Conservation (phyloP, 2,113 vertebrate genomes). For the Cottus gobio region DNA sequence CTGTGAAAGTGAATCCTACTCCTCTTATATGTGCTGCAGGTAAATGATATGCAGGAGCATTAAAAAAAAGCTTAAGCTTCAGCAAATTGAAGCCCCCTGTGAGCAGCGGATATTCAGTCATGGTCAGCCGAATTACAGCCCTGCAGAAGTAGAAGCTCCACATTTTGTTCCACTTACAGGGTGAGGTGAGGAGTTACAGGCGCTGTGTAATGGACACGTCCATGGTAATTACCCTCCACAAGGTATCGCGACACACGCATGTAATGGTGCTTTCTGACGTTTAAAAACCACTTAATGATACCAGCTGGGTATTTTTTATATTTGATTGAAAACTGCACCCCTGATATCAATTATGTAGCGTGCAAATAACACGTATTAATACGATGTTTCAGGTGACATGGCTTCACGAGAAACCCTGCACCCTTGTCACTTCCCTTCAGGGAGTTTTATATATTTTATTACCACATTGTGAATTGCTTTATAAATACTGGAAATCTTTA, state of each 20-base stretch:
- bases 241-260: background rate
- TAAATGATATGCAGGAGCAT: slow-evolving; percentile 50
- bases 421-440: too few relatives aligned
- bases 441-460: background rate
- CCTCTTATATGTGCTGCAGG: slow-evolving; percentile 34
- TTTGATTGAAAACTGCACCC: background rate
- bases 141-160: background rate
- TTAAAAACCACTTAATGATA: background rate
- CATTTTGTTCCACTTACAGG: slow-evolving; percentile 10
- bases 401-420: background rate
- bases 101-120: slow-evolving; percentile 43
- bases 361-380: background rate
- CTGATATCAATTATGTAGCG: background rate
- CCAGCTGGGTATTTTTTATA: background rate
- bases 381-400: background rate
- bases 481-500: background rate
- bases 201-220: background rate
- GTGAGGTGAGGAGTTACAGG: slow-evolving; percentile 9
- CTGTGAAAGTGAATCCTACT: too few relatives aligned
- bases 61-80: slow-evolving; percentile 10
- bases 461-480: background rate
- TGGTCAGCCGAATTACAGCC: slow-evolving; percentile 33
- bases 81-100: slow-evolving; percentile 32
- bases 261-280: background rate
- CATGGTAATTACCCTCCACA: background rate